Conservation (phyloP, 2,888 invertebrate species). For the Halictus quadricinctus region DNA sequence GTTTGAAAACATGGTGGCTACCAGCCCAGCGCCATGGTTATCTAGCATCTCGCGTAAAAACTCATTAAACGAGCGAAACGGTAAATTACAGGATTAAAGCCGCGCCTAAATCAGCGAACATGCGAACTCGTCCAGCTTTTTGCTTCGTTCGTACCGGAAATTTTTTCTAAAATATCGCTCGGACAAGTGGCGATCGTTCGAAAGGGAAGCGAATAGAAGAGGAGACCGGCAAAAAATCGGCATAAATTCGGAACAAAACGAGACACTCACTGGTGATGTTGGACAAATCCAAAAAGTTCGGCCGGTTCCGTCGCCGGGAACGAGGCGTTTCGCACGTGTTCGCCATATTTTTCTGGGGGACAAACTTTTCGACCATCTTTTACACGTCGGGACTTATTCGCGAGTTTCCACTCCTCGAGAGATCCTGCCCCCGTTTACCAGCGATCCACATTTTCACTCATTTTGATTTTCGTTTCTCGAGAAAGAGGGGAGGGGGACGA, state of each 20-base stretch:
- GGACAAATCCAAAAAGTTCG: constrained; percentile 78
- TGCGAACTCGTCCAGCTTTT: no score
- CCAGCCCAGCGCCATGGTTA: not conserved
- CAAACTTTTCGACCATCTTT: constrained; percentile 39
- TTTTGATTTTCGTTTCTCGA: not conserved
- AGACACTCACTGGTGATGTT: constrained; percentile 64
- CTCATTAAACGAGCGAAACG: not conserved
- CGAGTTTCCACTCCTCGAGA: constrained; percentile 7
- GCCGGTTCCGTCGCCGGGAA: constrained; percentile 74
- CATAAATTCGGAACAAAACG: constrained; percentile 31
- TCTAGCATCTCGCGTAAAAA: not conserved
- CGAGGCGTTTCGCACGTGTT: constrained; percentile 73
- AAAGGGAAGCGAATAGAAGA: not conserved
- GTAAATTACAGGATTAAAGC: not conserved
- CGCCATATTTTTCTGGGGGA: constrained; percentile 62
- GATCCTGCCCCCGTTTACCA: not conserved
- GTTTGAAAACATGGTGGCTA: not conserved
- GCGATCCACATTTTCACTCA: not conserved
- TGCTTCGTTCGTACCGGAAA: no score
- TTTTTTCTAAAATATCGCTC: not conserved
- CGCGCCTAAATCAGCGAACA: not conserved
- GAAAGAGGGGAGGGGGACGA: not conserved
- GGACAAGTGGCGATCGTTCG: not conserved
- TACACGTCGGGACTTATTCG: not conserved
- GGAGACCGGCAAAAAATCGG: not conserved